Evolutionary conservation across 2,888 invertebrate species (phyloP), one percentile per base, ranked within the genome.

Genomic region (Chaetoderma sp.): DNA sequence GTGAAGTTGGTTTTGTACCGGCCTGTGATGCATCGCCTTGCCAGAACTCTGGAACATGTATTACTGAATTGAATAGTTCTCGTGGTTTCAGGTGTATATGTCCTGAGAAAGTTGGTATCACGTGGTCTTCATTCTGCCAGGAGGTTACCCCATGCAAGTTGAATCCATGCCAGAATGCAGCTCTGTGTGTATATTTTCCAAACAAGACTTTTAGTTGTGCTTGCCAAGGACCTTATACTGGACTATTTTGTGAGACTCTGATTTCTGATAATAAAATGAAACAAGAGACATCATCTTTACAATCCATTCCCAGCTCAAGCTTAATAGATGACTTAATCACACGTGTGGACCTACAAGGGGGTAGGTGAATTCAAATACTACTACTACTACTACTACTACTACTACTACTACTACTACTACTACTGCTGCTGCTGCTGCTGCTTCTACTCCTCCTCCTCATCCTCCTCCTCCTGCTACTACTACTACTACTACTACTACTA

Each of bases 41-140:
- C 32, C 52, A 28, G 23, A 52, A 52, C 52, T 32, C 28, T 27
- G 52, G 52, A 16, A 52, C 52, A 8, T 52, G 52, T 52, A 21
- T 52, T 18, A n/a, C 52, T 4, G 16, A n/a, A 3, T 1, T 32
- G 30, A 30, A 28, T 21, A 28, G 32, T 13, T 18, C 21, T 1
- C 30, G 52, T 2, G 52, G 32, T n/a, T 52, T 52, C 32, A n/a
- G 16, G 2, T 52, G 52, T 21, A 13, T 27, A 8, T 52, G 52
- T 28, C 28, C 52, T n/a, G 28, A 52, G 16, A 30, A 52, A 8
- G 10, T 13, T 13, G n/a, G 18, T 4, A n/a, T 52, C 16, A n/a
- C 4, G 3, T 52, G 52, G 52, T 28, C 28, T 21, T 16, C 13
- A 8, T 52, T 25, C 45, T 58, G 58, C 30, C 28, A 28, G 16